Base-by-base conservation (phyloP, 1,140 invertebrate species). In the Galleria mellonella region DNA sequence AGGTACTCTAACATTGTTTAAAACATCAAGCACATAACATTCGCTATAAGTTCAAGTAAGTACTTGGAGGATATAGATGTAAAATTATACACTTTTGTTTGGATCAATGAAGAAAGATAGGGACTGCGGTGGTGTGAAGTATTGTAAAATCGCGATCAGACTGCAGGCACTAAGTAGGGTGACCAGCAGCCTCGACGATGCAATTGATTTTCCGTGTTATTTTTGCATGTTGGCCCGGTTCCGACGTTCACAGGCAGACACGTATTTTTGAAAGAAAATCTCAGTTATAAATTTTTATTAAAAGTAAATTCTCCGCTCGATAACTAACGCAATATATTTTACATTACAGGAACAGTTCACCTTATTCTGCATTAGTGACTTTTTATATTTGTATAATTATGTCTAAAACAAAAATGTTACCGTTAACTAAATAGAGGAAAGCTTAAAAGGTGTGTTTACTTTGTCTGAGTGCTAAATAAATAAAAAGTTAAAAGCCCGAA, bases 201-300 rank as follows among this genome's bases (percentile, higher is more conserved):
- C 55, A 64, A 82, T 79, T 77, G 77, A 78, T 82, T 77, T 77
- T 77, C 51, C 52, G 51, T 48, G 60, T 70, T 79, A 79, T 79
- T 82, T 77, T 73, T 73, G 70, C 50, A 72, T 68, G 51, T 50
- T 64, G 62, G 53, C 70, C 67, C 62, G 54, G 55, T 58, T 67
- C 61, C 54, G 40, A 32, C 38, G 27, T 14, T 13, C 15, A 13
- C 17, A 32, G 7, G 8, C 17, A 13, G 32, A 44, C 11, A 37
- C 35, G 6, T 14, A 12, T 12, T 37, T 27, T 37, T 38, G 30
- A 41, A 11, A n/a, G n/a, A n/a, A n/a, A 23, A 23, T 3, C 17
- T 23, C 17, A 23, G 6, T n/a, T n/a, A n/a, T n/a, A n/a, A n/a
- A n/a, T n/a, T n/a, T n/a, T n/a, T n/a, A 23, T 2, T 23, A 3